Evolutionary conservation across 2,797 vertebrate species (phyloP).

Genomic region (Typhlichthys eigenmanni): DNA sequence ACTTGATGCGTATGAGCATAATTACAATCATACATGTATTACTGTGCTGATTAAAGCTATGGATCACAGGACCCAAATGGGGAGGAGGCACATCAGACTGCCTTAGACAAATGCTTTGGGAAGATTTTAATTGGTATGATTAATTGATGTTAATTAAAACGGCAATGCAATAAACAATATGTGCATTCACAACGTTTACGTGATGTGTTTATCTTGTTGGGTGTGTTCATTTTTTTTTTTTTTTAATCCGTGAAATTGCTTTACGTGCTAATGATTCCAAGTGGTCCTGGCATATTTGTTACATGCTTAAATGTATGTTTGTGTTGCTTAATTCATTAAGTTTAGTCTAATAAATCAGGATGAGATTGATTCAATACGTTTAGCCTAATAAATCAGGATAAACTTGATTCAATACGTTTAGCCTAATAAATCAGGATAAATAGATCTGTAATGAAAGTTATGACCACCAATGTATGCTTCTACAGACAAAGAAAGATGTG

Average conservation of each 20-base stretch:
- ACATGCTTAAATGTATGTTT: background rate
- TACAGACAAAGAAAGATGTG: too few relatives aligned
- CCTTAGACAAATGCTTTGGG: background rate
- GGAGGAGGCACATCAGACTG: background rate
- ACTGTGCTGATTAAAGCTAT: constrained; percentile 8
- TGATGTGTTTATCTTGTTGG: too few relatives aligned
- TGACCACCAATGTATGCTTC: too few relatives aligned
- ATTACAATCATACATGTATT: background rate
- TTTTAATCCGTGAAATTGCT: background rate
- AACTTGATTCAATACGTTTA: too few relatives aligned
- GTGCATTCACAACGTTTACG: background rate
- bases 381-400: too few relatives aligned
- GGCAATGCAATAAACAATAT: constrained; percentile 17
- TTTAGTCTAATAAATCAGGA: too few relatives aligned
- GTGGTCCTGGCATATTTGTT: background rate
- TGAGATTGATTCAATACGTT: too few relatives aligned
- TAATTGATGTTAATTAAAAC: background rate
- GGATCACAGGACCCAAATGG: constrained; percentile 14
- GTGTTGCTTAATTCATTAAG: too few relatives aligned
- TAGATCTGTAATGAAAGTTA: too few relatives aligned
- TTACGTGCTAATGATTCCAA: background rate
- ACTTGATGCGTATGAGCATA: background rate
- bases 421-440: too few relatives aligned
- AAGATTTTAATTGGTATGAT: too few relatives aligned
- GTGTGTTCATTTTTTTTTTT: background rate